Base-by-base conservation (phyloP, 2,113 vertebrate species). In the Lontra canadensis region DNA sequence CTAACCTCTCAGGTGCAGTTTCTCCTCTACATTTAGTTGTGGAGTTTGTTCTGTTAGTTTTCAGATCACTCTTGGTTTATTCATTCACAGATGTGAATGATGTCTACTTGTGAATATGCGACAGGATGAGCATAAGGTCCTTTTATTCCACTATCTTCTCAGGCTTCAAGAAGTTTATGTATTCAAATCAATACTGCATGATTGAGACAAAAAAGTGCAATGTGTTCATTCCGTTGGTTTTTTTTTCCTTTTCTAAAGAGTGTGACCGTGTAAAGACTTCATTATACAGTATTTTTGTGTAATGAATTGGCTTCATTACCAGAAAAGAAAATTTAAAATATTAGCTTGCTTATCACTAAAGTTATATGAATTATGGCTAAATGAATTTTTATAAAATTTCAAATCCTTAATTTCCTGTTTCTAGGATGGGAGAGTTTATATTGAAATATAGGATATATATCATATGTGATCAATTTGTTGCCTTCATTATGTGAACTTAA, bases 321-420 rank as follows among this genome's bases (percentile, higher is more conserved):
- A 47, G 15, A 55, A 81, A 80, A 65, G 63, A 65, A 63, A 65
- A 65, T 65, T 69, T 34, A 67, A 36, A 63, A 31, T 95, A 18
- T 79, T 94, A 82, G 15, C 59, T 36, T 71, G 23, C 12, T 25
- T 76, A 14, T 47, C 61, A 65, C 4, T 8, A 82, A 82, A 89
- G 39, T 65, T 78, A 42, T 69, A 2, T 90, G 34, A 92, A 36
- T 95, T 82, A 42, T 90, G 26, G n/a, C 15, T 34, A 78, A 84
- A 25, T 57, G 11, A 69, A 82, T 44, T 94, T 97, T 89, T 86
- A 89, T 85, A 39, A 93, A 29, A 76, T 82, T 95, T 95, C 8
- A 95, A 63, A 78, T 63, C 17, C 76, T 34, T 5, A 52, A 49
- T 49, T 79, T 49, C 57, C 29, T 23, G 61, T 76, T 79, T 90